These are phyloP conservation scores for Thrips palmi DNA, from an alignment of 1,140 invertebrate genomes.

Conservation along the genomic window DNA sequence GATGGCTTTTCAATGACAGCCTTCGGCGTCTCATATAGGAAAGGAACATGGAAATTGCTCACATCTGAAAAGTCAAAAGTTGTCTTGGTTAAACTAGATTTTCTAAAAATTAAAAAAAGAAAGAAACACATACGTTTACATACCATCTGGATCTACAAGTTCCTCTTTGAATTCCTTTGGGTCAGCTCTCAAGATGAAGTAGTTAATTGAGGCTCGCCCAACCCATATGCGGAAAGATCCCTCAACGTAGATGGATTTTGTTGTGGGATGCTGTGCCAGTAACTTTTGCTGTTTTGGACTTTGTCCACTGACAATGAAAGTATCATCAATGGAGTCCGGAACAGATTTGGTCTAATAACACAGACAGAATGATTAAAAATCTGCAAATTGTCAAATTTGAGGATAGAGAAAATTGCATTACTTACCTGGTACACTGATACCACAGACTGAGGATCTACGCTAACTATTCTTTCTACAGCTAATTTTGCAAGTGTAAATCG, in stretches of 20 bases:
- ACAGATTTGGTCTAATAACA: constrained; percentile 48
- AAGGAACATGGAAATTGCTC: constrained; percentile 12
- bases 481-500: constrained; percentile 62
- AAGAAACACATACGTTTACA: constrained; percentile 11
- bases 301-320: constrained; percentile 86
- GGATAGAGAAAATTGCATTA: constrained; percentile 9
- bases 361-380: constrained; percentile 17
- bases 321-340: constrained; percentile 63
- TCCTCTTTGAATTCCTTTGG: constrained; percentile 25
- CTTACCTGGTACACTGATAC: constrained; percentile 48
- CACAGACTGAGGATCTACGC: constrained; percentile 59
- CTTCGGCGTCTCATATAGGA: constrained; percentile 4
- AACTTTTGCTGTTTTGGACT: constrained; percentile 58
- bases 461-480: constrained; percentile 70
- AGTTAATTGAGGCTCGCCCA: constrained; percentile 49
- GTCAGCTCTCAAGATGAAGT: constrained; percentile 68
- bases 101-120: background rate
- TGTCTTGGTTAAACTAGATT: background rate
- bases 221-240: constrained; percentile 75
- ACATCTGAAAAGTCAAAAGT: constrained; percentile 19
- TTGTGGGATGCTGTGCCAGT: constrained; percentile 43
- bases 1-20: constrained; percentile 27
- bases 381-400: background rate
- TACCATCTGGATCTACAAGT: constrained; percentile 42
- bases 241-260: constrained; percentile 65